Evolutionary conservation across 2,113 vertebrate species (phyloP).

Genomic region (Dasyurus viverrinus): DNA sequence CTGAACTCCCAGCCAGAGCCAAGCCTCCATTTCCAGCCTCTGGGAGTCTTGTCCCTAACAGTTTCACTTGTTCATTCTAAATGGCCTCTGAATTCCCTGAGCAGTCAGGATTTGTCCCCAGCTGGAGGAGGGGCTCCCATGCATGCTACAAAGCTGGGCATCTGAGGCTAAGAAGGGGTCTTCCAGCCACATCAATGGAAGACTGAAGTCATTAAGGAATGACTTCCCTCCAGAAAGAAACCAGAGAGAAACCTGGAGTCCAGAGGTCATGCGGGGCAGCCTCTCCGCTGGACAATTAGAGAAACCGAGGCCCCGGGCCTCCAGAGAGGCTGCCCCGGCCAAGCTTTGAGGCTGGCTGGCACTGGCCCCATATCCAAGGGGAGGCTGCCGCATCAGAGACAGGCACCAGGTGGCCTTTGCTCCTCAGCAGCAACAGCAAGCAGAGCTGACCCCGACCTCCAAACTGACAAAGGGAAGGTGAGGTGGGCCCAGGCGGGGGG

Average conservation of each 20-base stretch:
- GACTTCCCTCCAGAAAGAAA: not conserved
- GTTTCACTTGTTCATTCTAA: not conserved
- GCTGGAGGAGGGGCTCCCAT: not conserved
- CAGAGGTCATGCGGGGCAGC: too few relatives aligned
- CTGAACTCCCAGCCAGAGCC: not conserved
- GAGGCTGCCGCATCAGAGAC: too few relatives aligned
- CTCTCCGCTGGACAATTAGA: not conserved
- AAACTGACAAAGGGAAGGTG: too few relatives aligned
- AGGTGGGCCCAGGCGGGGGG: too few relatives aligned
- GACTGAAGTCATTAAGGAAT: not conserved
- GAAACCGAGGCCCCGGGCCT: not conserved
- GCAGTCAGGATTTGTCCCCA: not conserved
- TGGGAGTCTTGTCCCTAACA: not conserved
- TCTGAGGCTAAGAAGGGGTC: not conserved
- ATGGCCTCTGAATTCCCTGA: not conserved
- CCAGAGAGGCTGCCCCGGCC: too few relatives aligned
- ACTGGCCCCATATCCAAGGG: too few relatives aligned
- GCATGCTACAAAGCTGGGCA: not conserved
- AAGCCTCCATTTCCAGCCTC: not conserved
- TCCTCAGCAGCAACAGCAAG: too few relatives aligned
- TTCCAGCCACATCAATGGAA: not conserved
- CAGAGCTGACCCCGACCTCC: too few relatives aligned
- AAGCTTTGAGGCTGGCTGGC: too few relatives aligned
- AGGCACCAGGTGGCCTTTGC: too few relatives aligned
- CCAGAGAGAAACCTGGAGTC: not conserved